Evolutionary conservation across 2,888 invertebrate species (phyloP).

Genomic region (Xestia sexstrigata): DNA sequence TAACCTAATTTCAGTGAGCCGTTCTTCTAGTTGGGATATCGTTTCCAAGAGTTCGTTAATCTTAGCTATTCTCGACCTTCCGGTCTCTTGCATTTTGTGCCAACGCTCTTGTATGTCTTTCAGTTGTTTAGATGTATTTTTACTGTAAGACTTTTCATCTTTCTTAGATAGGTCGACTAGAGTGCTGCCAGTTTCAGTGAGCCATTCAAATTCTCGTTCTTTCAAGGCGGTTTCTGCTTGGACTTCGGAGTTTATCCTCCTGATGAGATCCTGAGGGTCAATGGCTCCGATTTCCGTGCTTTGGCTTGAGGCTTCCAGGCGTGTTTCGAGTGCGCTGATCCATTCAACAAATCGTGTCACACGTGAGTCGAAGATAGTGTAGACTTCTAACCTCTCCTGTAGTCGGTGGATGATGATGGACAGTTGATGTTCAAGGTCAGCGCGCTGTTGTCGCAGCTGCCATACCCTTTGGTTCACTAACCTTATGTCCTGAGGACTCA

Average conservation of each 20-base stretch:
- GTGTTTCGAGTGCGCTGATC: slow-evolving; percentile 93
- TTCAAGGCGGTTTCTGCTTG: slow-evolving; percentile 94
- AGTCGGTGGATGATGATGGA: slow-evolving; percentile 93
- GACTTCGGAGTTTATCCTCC: slow-evolving; percentile 93
- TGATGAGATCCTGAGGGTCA: slow-evolving; percentile 94
- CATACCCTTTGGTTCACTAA: slow-evolving; percentile 94
- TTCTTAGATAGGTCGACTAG: slow-evolving; percentile 92
- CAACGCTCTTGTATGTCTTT: slow-evolving; percentile 92
- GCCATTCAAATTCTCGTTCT: slow-evolving; percentile 95
- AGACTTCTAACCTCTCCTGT: slow-evolving; percentile 93
- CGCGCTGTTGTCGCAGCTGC: slow-evolving; percentile 95
- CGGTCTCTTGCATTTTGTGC: slow-evolving; percentile 92
- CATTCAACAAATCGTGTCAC: slow-evolving; percentile 92
- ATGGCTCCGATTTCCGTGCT: slow-evolving; percentile 87
- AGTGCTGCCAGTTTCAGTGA: slow-evolving; percentile 92
- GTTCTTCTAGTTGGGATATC: slow-evolving; percentile 93
- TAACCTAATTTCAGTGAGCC: slow-evolving; percentile 93
- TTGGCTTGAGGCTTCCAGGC: slow-evolving; percentile 91
- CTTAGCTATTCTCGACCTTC: slow-evolving; percentile 93
- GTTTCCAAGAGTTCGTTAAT: slow-evolving; percentile 94
- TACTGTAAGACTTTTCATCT: slow-evolving; percentile 89
- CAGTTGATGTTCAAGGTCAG: slow-evolving; percentile 95
- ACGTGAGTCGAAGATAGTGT: slow-evolving; percentile 93
- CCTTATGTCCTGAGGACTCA: slow-evolving; percentile 96
- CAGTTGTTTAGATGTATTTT: slow-evolving; percentile 90